A percentile compares a stretch with the other conserved stretches of the same genome.
Evolutionary conservation across 2,113 vertebrate genomes (phyloP).

Genomic region (Spilogale gracilis): DNA sequence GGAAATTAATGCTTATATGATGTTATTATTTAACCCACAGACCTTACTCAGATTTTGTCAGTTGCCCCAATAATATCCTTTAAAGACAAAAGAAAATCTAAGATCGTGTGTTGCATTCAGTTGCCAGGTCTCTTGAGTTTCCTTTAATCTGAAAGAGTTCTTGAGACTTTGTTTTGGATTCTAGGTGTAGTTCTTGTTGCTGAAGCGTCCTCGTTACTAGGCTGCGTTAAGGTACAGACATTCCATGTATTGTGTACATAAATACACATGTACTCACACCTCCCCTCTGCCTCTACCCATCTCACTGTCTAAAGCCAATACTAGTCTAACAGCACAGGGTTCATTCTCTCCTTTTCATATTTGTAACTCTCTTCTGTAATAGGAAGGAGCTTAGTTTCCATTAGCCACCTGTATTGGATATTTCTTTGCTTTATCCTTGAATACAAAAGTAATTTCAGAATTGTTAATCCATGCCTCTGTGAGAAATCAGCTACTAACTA

Average conservation of each 20-base stretch:
- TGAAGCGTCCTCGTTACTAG: neutral
- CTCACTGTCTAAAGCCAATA: neutral
- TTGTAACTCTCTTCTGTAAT: neutral
- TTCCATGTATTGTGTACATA: neutral
- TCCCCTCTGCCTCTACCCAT: neutral
- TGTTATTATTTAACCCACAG: neutral
- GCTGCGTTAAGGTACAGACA: neutral
- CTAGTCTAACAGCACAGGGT: neutral
- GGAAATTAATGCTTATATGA: neutral
- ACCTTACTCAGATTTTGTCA: neutral
- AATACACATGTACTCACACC: neutral
- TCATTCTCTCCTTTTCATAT: neutral
- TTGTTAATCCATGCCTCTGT: neutral
- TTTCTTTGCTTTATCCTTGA: neutral
- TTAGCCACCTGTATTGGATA: neutral
- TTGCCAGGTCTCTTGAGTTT: neutral
- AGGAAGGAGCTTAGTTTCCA: neutral
- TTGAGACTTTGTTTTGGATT: neutral
- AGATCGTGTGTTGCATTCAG: neutral
- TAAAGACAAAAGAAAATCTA: neutral
- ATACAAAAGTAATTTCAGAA: neutral
- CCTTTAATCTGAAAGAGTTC: neutral
- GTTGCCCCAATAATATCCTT: neutral
- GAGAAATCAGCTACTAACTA: neutral
- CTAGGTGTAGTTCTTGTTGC: neutral